Base-by-base conservation (phyloP, 1,140 invertebrate genomes). In the Euwallacea similis region DNA sequence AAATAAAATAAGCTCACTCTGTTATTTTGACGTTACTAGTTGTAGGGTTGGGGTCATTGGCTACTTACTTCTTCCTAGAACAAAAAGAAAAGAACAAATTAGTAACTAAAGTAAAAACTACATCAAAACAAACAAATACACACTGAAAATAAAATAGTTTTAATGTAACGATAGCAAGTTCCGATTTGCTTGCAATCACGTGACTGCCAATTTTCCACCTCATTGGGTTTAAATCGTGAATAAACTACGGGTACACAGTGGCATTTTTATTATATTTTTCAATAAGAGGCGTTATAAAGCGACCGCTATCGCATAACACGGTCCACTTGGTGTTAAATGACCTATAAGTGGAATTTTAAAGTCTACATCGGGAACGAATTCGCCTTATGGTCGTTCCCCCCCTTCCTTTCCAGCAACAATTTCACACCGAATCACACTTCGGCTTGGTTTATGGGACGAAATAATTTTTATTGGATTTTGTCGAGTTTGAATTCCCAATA, bases 341-440 rank as follows among this genome's bases (percentile, higher is more conserved):
- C 21, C 50, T 68, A 68, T 47, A 60, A 60, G 58, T 47, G 66
- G 66, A 68, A 68, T 68, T 68, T 68, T 68, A 68, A 68, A 68
- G 66, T 68, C 66, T 68, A 68, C 55, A 68, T 68, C 44, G 66
- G 16, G 65, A 58, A 21, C 41, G 53, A 56, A 68, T 9, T 43
- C 16, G 15, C 42, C 21, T 63, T 42, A 21, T 55, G 41, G 43
- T 69, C 67, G 56, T 11, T 42, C 0, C 15, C 33, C 42, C 21
- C 21, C 21, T 46, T 41, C 8, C 54, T 44, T 44, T 43, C 44
- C 33, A 33, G 21, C 21, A 41, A 55, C 54, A 56, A 63, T 63
- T 70, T 63, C 61, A 63, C 61, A 71, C 7, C n/a, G 53, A 71
- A 61, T 61, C 43, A 71, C 59, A 68, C 21, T 63, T 42, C 66